phyloP scores from a whole-genome alignment of 2,113 vertebrate genomes.

The Gobius niger region DNA sequence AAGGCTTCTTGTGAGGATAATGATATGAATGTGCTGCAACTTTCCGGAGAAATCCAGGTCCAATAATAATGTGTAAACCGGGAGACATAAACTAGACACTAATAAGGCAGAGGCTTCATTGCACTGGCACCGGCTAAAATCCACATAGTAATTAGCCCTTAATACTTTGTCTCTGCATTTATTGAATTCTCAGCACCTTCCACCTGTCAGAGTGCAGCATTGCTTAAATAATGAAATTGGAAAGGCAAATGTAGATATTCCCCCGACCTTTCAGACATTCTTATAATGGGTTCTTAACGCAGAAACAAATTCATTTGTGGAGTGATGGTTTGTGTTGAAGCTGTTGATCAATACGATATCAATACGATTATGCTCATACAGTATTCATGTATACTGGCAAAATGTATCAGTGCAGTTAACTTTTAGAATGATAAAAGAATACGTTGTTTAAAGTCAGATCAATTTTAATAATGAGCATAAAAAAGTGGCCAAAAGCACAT shows the following conservation, averaged over 20 bases:
- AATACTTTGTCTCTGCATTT: not conserved
- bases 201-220: not conserved
- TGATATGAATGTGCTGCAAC: slow-evolving; percentile 18
- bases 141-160: slow-evolving; percentile 9
- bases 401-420: no score
- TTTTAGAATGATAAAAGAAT: no score
- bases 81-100: not conserved
- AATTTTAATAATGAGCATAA: no score
- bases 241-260: not conserved
- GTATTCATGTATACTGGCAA: no score
- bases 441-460: no score
- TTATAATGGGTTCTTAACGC: not conserved
- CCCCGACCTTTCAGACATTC: not conserved
- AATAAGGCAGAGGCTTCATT: slow-evolving; percentile 3
- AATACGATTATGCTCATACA: no score
- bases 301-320: no score
- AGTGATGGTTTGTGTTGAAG: no score
- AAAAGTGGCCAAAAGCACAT: no score
- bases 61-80: slow-evolving; percentile 8
- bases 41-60: slow-evolving; percentile 17
- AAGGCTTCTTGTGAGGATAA: slow-evolving; percentile 21
- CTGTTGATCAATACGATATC: no score
- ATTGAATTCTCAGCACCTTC: slow-evolving; percentile 6
- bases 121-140: slow-evolving; percentile 8
- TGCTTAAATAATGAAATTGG: not conserved